Conservation (phyloP, 1,140 invertebrate species). For the Drosophila pallidifrons region DNA sequence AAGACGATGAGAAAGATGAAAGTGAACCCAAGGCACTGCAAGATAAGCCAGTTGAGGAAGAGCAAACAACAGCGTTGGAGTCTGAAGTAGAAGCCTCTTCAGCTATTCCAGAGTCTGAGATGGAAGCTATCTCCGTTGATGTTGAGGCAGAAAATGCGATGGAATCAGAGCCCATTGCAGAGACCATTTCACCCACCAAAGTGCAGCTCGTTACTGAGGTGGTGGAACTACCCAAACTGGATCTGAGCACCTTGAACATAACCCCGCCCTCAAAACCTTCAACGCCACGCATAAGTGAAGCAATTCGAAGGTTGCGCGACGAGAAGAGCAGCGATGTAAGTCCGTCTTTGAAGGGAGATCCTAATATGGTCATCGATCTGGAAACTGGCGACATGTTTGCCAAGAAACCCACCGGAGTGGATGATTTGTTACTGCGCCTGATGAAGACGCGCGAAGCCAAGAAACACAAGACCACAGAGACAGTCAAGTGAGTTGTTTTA, state of each 20-base stretch:
- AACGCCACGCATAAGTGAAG: slow-evolving; percentile 59
- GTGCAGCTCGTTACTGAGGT: slow-evolving; percentile 67
- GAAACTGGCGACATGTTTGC: slow-evolving; percentile 77
- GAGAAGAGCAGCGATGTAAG: slow-evolving; percentile 63
- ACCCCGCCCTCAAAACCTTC: slow-evolving; percentile 58
- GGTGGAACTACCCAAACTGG: slow-evolving; percentile 70
- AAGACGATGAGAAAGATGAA: slow-evolving; percentile 23
- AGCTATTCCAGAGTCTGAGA: slow-evolving; percentile 11
- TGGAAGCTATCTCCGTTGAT: not conserved
- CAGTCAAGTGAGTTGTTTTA: slow-evolving; percentile 71
- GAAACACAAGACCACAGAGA: slow-evolving; percentile 75
- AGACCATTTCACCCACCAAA: slow-evolving; percentile 41
- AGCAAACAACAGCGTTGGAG: not conserved
- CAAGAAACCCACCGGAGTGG: slow-evolving; percentile 85
- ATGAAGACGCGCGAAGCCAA: slow-evolving; percentile 85
- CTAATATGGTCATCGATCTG: slow-evolving; percentile 87
- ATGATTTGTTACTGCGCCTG: slow-evolving; percentile 86
- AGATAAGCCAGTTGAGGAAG: slow-evolving; percentile 36
- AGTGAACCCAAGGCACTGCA: slow-evolving; percentile 22
- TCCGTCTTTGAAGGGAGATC: slow-evolving; percentile 85
- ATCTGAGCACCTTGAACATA: slow-evolving; percentile 61
- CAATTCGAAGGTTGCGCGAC: slow-evolving; percentile 52
- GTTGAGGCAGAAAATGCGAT: not conserved
- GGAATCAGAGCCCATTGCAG: not conserved
- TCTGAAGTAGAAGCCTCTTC: not conserved